Base-by-base conservation (phyloP, 2,888 invertebrate genomes). In the Drosophila putrida region DNA sequence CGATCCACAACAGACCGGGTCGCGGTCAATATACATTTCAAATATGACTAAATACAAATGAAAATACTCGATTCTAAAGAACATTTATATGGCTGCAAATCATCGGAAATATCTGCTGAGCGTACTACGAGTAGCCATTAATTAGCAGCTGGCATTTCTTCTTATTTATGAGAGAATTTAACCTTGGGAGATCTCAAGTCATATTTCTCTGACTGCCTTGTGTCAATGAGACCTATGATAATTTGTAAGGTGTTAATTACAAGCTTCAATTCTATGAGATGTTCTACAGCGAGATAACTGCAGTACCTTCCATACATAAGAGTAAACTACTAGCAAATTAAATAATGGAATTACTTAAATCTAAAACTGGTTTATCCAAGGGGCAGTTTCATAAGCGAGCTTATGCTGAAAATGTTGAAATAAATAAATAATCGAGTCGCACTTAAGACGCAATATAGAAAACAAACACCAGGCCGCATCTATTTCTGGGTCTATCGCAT, bases 1-100 rank as follows among this genome's bases (percentile, higher is more conserved):
- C 64, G 86, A 82, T 85, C 80, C 43, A 69, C 69, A 75, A 58
- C 85, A 85, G 83, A 62, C 75, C 55, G 38, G 47, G 43, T 27
- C 28, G 49, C 44, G 25, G 36, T 27, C 60, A 49, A 60, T 68
- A 61, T 38, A 57, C 53, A 59, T 71, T 57, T 66, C 36, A 63
- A 20, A 49, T 67, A 59, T 66, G 33, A 31, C 20, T 38, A 63
- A 28, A 75, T 62, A 53, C 47, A 53, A 54, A 44, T 50, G 39
- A 39, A 62, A 46, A 47, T 43, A 57, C 31, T 25, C 43, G 54
- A 68, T 65, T 25, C 27, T 47, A 43, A 46, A 49, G 49, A 57
- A 66, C 41, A 33, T 51, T 36, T 54, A 31, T 58, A 54, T 49
- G 64, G 44, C 50, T 51, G 63, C 68, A 82, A 79, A 72, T 74